phyloP scores from a whole-genome alignment of 1,140 invertebrate species.

The Megathymus violae region DNA sequence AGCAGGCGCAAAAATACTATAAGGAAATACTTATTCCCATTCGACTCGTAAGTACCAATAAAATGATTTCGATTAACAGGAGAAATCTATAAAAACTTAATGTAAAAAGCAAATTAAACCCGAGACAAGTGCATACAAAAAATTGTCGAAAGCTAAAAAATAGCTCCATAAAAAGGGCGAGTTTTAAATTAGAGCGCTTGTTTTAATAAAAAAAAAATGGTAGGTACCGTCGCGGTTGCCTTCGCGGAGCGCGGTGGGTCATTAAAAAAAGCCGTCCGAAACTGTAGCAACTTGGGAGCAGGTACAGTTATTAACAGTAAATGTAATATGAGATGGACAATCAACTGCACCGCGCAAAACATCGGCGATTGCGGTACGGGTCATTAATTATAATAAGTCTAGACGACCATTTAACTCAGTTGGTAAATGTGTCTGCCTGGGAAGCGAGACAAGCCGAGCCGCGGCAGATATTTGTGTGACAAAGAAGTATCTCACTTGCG shows the following conservation, averaged over 20 bases:
- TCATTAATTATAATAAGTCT: constrained; percentile 2
- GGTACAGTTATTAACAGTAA: constrained; percentile 76
- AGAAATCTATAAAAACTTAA: neutral
- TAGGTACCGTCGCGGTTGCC: constrained; percentile 36
- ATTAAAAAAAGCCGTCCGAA: constrained; percentile 71
- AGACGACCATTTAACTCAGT: too few species aligned
- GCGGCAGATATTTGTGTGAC: too few species aligned
- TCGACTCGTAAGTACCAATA: neutral
- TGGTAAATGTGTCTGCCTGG: too few species aligned
- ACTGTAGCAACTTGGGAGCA: constrained; percentile 56
- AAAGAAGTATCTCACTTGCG: too few species aligned
- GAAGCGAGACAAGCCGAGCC: too few species aligned
- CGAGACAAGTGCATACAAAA: neutral
- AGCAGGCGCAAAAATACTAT: neutral
- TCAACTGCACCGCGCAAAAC: constrained; percentile 45
- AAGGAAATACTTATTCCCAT: neutral
- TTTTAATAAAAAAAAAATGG: constrained; percentile 22
- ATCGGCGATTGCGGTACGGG: constrained; percentile 25
- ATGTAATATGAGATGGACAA: constrained; percentile 67
- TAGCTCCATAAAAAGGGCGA: constrained; percentile 9
- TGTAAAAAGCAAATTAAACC: constrained; percentile 9
- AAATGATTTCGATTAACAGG: neutral
- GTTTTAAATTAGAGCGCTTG: constrained; percentile 27
- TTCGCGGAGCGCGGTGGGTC: constrained; percentile 41
- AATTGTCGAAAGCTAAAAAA: constrained; percentile 14